Evolutionary conservation across 2,888 invertebrate genomes (phyloP).

Genomic region (Pegoplata infirma): DNA sequence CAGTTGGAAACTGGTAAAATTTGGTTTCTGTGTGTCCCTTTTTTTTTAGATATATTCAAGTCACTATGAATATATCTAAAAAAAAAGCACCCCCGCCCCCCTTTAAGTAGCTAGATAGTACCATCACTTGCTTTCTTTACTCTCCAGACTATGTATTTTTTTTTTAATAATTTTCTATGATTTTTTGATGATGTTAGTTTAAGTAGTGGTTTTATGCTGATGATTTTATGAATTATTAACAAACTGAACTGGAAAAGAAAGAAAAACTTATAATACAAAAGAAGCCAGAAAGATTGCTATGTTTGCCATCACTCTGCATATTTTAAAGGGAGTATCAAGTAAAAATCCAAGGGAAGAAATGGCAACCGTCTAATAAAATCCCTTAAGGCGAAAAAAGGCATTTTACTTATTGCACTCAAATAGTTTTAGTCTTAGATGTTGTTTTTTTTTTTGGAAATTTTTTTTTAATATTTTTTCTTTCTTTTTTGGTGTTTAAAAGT

Average conservation of each 20-base stretch:
- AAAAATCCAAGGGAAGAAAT: conserved; percentile 7
- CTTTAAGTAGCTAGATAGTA: no score
- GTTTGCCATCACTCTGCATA: conserved; percentile 37
- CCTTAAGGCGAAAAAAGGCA: conserved; percentile 31
- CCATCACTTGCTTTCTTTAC: no score
- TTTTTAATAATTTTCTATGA: conserved; percentile 52
- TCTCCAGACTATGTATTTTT: not conserved
- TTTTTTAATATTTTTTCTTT: not conserved
- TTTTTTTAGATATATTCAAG: no score
- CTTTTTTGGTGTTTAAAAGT: not conserved
- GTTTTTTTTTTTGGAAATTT: no score
- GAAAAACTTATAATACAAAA: not conserved
- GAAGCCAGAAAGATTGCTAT: no score
- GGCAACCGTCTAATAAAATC: conserved; percentile 30
- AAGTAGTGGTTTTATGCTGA: conserved; percentile 63
- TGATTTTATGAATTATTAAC: conserved; percentile 62
- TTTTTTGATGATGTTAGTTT: conserved; percentile 60
- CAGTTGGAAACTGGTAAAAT: no score
- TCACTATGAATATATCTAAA: no score
- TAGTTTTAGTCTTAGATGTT: conserved; percentile 38
- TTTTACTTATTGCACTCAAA: conserved; percentile 33
- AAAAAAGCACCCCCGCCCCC: no score
- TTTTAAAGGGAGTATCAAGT: no score
- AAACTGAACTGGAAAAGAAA: conserved; percentile 26
- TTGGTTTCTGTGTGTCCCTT: no score